Base-by-base conservation (phyloP, 1,140 invertebrate genomes). In the Mercenaria mercenaria region DNA sequence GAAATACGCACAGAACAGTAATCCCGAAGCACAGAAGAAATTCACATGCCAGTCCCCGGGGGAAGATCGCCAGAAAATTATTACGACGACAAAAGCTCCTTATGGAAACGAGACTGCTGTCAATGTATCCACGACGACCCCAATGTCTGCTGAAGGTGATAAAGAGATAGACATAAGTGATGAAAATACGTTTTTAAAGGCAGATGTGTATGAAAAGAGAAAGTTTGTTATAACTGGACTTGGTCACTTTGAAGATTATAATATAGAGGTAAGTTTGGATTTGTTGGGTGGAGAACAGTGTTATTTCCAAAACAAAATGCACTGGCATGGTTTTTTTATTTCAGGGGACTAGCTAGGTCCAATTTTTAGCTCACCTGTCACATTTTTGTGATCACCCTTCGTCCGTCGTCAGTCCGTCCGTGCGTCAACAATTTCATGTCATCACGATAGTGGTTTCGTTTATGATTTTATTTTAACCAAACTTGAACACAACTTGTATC, bases 231-330 rank as follows among this genome's bases (percentile, higher is more conserved):
- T 97, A 0, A 91, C 92, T 18, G 95, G 95, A 52, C 94, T 97
- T 23, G 93, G 93, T 41, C 97, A 97, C 91, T 97, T 94, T 90
- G 94, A 95, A 41, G 94, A 95, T 84, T 97, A 97, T 87, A 95
- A 93, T 41, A 96, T 97, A 47, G 94, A 96, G 94, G 96, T 97
- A 81, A 26, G 50, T 77, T 56, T 56, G n/a, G n/a, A n/a, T n/a
- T n/a, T n/a, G n/a, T n/a, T n/a, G n/a, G n/a, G n/a, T n/a, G n/a
- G n/a, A n/a, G n/a, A n/a, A n/a, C n/a, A n/a, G n/a, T n/a, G n/a
- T n/a, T n/a, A n/a, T n/a, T n/a, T n/a, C n/a, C n/a, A n/a, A n/a
- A n/a, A n/a, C n/a, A n/a, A n/a, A n/a, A n/a, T n/a, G n/a, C n/a
- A n/a, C n/a, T n/a, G n/a, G n/a, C n/a, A n/a, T n/a, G n/a, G n/a